A percentile compares a stretch with the other conserved stretches of the same genome.
These are phyloP conservation scores for Rhyacichthys aspro DNA, from an alignment of 2,797 vertebrate genomes.

Conservation along the genomic window DNA sequence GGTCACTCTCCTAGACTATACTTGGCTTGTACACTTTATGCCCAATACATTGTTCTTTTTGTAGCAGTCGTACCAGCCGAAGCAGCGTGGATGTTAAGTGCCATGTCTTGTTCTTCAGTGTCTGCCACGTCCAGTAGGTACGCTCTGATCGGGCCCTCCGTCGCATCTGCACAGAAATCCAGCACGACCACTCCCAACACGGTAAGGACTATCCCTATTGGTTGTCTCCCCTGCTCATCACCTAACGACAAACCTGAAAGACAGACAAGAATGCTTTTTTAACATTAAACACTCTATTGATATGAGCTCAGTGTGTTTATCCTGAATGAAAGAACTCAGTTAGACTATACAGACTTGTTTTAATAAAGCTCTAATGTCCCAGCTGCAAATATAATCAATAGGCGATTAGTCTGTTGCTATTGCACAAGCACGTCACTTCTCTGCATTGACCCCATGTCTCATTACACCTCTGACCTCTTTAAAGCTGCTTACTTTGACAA, in stretches of 20 bases:
- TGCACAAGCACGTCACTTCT: conserved; percentile 30
- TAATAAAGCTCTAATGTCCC: no score
- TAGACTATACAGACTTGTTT: no score
- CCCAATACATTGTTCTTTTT: not conserved
- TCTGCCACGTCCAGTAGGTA: conserved; percentile 96
- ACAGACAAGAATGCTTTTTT: conserved; percentile 1
- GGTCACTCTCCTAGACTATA: no score
- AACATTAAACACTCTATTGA: no score
- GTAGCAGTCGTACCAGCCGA: conserved; percentile 84
- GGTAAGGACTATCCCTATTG: conserved; percentile 93
- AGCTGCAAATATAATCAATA: conserved; percentile 35
- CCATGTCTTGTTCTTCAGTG: conserved; percentile 98
- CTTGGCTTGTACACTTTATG: no score
- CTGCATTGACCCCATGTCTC: conserved; percentile 36
- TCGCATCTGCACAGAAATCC: conserved; percentile 94
- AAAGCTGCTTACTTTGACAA: conserved; percentile 16
- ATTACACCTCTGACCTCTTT: conserved; percentile 16
- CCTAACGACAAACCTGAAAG: conserved; percentile 86
- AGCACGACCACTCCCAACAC: conserved; percentile 95
- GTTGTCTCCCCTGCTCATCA: conserved; percentile 86
- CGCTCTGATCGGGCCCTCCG: conserved; percentile 94
- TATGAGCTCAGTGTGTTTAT: no score
- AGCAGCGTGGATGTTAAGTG: conserved; percentile 96
- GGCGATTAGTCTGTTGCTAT: conserved; percentile 12
- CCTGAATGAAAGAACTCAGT: no score